Percentiles rank a stretch among this genome's conserved stretches.
Conservation (phyloP, 2,888 invertebrate genomes). For the Dynastes tityus region DNA sequence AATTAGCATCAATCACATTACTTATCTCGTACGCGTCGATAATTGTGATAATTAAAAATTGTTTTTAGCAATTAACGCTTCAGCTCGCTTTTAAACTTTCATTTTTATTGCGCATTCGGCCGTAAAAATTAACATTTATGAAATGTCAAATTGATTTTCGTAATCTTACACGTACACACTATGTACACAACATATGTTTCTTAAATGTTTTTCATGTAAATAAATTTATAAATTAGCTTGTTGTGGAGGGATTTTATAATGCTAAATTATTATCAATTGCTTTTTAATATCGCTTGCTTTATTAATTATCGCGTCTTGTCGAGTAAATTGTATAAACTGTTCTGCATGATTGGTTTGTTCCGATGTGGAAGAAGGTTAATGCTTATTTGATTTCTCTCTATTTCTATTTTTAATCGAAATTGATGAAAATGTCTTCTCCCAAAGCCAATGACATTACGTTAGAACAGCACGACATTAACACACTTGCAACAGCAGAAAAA, state of each 20-base stretch:
- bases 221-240: no score
- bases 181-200: background rate
- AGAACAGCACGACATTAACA: no score
- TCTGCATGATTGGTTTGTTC: no score
- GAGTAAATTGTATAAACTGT: no score
- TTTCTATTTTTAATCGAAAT: no score
- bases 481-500: no score
- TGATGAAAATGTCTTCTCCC: no score
- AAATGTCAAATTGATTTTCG: conserved; percentile 19
- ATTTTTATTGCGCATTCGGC: conserved; percentile 25
- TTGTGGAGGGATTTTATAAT: background rate
- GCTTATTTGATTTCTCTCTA: no score
- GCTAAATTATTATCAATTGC: conserved; percentile 3
- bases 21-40: conserved; percentile 1
- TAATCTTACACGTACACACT: background rate
- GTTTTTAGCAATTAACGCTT: conserved; percentile 21
- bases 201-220: background rate
- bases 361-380: no score
- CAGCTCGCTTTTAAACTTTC: conserved; percentile 29
- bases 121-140: conserved; percentile 18
- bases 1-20: conserved; percentile 16
- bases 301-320: background rate
- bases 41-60: conserved; percentile 27
- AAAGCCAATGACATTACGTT: no score
- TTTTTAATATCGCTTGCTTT: background rate